These are phyloP conservation scores for Callinectes sapidus DNA, from an alignment of 2,888 invertebrate species.

Conservation along the genomic window DNA sequence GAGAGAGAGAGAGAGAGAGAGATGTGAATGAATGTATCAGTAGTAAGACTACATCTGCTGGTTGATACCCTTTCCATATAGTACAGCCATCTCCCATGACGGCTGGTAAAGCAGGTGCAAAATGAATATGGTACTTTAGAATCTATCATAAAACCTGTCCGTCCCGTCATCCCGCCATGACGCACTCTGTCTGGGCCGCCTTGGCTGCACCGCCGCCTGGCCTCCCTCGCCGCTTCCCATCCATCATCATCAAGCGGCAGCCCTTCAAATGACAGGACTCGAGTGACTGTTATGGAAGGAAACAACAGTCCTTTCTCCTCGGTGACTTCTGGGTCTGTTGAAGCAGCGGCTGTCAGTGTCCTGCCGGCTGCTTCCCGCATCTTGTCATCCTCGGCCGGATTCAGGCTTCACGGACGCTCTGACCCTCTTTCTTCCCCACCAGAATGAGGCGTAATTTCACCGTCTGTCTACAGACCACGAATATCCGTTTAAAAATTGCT, in stretches of 20 bases:
- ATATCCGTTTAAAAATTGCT: conserved; percentile 28
- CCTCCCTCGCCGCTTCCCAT: background rate
- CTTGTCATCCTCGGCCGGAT: conserved; percentile 18
- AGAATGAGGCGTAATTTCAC: conserved; percentile 28
- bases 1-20: background rate
- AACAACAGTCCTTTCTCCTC: conserved; percentile 23
- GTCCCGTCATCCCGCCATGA: background rate
- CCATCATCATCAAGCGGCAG: conserved; percentile 34
- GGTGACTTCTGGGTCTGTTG: background rate
- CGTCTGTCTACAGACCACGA: conserved; percentile 30
- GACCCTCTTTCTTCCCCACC: conserved; percentile 26
- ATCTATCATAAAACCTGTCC: background rate
- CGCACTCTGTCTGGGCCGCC: background rate
- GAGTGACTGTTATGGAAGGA: conserved; percentile 26
- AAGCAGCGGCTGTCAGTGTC: conserved; percentile 15
- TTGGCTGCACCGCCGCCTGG: background rate
- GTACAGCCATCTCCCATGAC: background rate
- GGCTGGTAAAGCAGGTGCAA: background rate
- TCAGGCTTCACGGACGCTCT: conserved; percentile 28
- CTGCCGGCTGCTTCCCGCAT: background rate
- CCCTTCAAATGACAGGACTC: conserved; percentile 7
- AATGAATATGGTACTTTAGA: background rate
- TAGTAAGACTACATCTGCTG: background rate
- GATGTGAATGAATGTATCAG: background rate
- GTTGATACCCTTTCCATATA: background rate